phyloP scores from a whole-genome alignment of 1,140 invertebrate species.

The Olivierus martensii region DNA sequence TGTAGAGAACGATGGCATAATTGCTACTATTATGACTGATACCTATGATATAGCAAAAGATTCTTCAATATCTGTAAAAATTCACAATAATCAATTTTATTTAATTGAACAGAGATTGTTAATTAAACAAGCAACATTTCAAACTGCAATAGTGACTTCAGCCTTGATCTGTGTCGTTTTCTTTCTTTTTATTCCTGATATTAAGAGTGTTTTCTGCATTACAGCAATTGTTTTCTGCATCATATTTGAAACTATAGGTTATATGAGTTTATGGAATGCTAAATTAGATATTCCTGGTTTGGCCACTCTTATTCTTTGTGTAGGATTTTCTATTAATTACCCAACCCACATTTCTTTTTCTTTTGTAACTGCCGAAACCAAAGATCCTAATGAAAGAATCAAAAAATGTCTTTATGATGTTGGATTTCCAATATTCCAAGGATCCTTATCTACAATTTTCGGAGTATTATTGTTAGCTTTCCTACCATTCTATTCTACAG shows the following conservation, averaged over 20 bases:
- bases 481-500: conserved; percentile 87
- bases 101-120: conserved; percentile 91
- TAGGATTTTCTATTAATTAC: conserved; percentile 94
- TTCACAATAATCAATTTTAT: conserved; percentile 86
- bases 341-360: conserved; percentile 94
- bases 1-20: conserved; percentile 72
- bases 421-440: conserved; percentile 85
- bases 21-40: conserved; percentile 74
- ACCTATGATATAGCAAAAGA: conserved; percentile 58
- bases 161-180: conserved; percentile 89
- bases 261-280: conserved; percentile 88
- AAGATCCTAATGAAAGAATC: conserved; percentile 46
- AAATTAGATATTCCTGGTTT: conserved; percentile 93
- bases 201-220: conserved; percentile 83
- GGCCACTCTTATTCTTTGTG: conserved; percentile 97
- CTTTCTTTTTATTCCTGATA: conserved; percentile 88
- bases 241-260: conserved; percentile 86
- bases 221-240: conserved; percentile 90
- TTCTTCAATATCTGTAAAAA: conserved; percentile 65
- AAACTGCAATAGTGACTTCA: conserved; percentile 80
- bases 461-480: conserved; percentile 72
- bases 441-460: conserved; percentile 78
- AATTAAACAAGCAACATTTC: conserved; percentile 77
- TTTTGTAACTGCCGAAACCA: conserved; percentile 56
- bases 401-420: conserved; percentile 72